Evolutionary conservation across 2,113 vertebrate species (phyloP).

Genomic region (Forbesichthys agassizii): DNA sequence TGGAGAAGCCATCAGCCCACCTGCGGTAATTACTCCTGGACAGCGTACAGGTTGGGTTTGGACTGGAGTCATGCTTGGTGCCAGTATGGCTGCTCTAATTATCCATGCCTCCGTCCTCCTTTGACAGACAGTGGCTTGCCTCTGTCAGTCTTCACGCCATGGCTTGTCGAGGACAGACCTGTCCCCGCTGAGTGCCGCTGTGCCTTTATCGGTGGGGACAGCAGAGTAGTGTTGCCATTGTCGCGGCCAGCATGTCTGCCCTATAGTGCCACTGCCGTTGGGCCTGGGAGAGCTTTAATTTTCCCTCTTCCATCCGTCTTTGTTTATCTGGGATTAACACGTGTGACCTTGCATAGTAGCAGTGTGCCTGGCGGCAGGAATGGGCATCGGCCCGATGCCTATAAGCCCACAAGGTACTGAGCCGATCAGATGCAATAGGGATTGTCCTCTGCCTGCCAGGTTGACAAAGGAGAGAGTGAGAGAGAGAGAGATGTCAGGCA

Average conservation of each 20-base stretch:
- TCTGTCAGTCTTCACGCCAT: constrained; percentile 32
- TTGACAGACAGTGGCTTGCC: constrained; percentile 61
- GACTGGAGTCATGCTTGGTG: constrained; percentile 47
- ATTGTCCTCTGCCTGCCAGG: constrained; percentile 24
- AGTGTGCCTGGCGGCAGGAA: constrained; percentile 34
- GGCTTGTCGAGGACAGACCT: constrained; percentile 47
- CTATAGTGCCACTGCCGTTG: constrained; percentile 24
- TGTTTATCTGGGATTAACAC: constrained; percentile 74
- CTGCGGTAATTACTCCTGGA: constrained; percentile 64
- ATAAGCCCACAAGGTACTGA: constrained; percentile 36
- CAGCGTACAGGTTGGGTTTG: constrained; percentile 34
- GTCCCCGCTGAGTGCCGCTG: constrained; percentile 32
- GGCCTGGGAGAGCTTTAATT: constrained; percentile 42
- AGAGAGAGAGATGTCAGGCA: constrained; percentile 30
- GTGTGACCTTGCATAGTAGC: constrained; percentile 67
- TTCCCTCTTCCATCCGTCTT: constrained; percentile 37
- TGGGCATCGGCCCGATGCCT: constrained; percentile 45
- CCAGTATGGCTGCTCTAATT: constrained; percentile 56
- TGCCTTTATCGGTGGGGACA: constrained; percentile 62
- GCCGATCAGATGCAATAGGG: constrained; percentile 34
- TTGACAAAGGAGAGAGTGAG: neutral
- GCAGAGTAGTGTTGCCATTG: constrained; percentile 48
- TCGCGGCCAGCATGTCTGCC: constrained; percentile 28
- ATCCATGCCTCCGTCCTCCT: constrained; percentile 47
- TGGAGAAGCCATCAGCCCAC: constrained; percentile 52